Base-by-base conservation (phyloP, 2,797 vertebrate genomes). In the Apogon talboti region DNA sequence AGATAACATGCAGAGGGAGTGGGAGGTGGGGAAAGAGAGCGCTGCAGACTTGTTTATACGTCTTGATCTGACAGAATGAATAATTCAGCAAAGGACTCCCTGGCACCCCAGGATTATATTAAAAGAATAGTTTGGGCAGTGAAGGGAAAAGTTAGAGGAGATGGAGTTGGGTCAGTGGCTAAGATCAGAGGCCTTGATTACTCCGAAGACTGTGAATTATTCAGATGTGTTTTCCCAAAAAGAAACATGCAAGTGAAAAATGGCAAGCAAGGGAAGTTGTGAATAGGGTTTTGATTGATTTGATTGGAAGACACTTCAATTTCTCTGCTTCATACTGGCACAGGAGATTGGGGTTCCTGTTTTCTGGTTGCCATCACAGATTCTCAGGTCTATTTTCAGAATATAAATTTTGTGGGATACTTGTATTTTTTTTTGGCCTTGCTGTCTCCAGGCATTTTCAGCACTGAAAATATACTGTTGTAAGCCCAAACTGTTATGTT, bases 31-130 rank as follows among this genome's bases (percentile, higher is more conserved):
- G 54, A 66, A 62, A 55, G 64, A 60, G 67, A 50, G 58, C 43
- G 66, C 74, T 38, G 66, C 71, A 67, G 71, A 80, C 72, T 80
- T 79, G 82, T 88, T 90, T 88, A 78, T 69, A 68, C 72, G 76
- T 87, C 89, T 87, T 85, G 55, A 90, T 89, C 84, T 88, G 86
- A 90, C 77, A 30, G 38, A 71, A 87, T 92, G 86, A 93, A 92
- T 91, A 88, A 91, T 92, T 89, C 87, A 91, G 82, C 48, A 78
- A 80, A 77, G 45, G 66, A 63, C 84, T 81, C 66, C 61, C 46
- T 48, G 74, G 50, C 41, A 74, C 66, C 78, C 74, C 55, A 19
- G 69, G 73, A 83, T 82, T 45, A 65, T 68, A 82, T 88, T 83
- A 74, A 81, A 81, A 87, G 70, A 81, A 74, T 63, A 67, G 83